Base-by-base conservation (phyloP, 2,888 invertebrate genomes). In the Laothoe populi region DNA sequence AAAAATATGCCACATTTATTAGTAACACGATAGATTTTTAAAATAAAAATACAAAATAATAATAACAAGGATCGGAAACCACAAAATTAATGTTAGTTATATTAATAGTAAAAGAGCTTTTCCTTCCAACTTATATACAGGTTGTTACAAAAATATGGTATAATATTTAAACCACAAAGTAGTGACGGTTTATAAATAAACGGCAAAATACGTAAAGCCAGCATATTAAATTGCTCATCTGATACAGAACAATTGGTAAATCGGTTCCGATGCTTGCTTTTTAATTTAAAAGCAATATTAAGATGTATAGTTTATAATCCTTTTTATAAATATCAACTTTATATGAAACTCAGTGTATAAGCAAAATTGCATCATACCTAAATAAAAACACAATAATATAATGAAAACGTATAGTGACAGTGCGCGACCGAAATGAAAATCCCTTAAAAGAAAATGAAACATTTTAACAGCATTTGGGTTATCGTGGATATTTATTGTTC, bases 401-500 rank as follows among this genome's bases (percentile, higher is more conserved):
- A 53, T 35, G 35, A 35, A 49, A 35, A 53, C 19, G 7, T 35
- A 19, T 19, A 31, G 53, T 53, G 53, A 35, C 35, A 11, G 53
- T 53, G 53, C 53, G 35, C 53, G 11, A 35, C 35, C 4, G 19
- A 35, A 31, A 31, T 19, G 19, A 53, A 53, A 31, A 35, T 16
- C 16, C 53, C 53, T 53, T 11, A 53, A 35, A 53, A 31, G 7
- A 53, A 35, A 53, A 53, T 53, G 49, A 53, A 53, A 53, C 53
- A 53, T 35, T 53, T n/a, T 53, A 53, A 53, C 31, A 31, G 31
- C 53, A 19, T 13, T 35, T 53, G 35, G 53, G 19, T 53, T 53
- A 53, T 8, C 10, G 19, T 35, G 35, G 11, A 31, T 31, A 11
- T 35, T 35, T 16, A 31, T 21, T 48, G 16, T 53, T 53, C n/a